Evolutionary conservation across 2,113 vertebrate genomes (phyloP), one percentile per base, ranked within the genome.

Genomic region (Gymnogyps californianus): DNA sequence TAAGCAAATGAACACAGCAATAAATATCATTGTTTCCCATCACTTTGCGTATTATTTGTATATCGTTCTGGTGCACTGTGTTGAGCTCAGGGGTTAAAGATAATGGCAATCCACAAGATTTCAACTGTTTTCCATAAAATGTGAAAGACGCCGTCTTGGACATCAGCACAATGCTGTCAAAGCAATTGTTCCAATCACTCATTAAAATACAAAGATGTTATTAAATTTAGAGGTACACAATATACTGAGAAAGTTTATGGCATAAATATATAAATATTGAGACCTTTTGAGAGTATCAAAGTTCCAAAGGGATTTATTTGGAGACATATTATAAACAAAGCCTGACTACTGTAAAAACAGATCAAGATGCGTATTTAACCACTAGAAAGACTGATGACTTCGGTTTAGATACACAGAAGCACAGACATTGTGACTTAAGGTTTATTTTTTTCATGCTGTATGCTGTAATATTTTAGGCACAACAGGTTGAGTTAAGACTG

Each of bases 381-480:
- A 78, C 31, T 59, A 94, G 57, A 93, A 77, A 80, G 93, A 66
- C 20, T 52, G 74, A 94, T 47, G 57, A 93, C 42, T 93, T 93
- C 80, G 34, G 88, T 59, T 92, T 62, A 79, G 87, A 89, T 42
- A 77, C 76, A 42, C 54, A 91, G 95, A 95, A 95, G 61, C 92
- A 93, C 51, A 84, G 79, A 86, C 16, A 8, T n/a, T 72, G 18
- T 66, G 78, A 65, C 44, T 70, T 49, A 76, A 91, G 65, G 80
- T 97, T 96, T 76, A 80, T 75, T 83, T 72, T 72, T 93, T 96
- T 76, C 83, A 86, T 66, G 84, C 87, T 51, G 74, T 79, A 92
- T 90, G 93, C 67, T 95, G 61, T 40, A 83, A 79, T 59, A 88
- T 91, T 96, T 82, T 81, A 98, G 98, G 98, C 97, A 98, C 97